Conservation (phyloP, 2,888 invertebrate species). For the Drosophila maculinotata region DNA sequence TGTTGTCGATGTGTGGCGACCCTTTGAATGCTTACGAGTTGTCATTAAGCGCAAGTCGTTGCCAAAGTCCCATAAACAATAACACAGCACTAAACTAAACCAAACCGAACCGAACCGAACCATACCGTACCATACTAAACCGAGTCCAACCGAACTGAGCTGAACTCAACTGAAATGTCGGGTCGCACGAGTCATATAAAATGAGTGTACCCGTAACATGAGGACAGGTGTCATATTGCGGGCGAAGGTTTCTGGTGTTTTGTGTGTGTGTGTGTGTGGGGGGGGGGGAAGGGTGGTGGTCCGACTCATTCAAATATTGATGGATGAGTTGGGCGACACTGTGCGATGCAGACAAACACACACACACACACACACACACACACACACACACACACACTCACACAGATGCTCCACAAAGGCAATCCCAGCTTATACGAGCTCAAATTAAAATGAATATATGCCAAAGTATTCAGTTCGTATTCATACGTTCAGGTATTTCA, state of each 20-base stretch:
- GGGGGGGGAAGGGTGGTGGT: too few relatives aligned
- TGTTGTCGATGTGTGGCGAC: conserved; percentile 53
- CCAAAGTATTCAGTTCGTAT: background rate
- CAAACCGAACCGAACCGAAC: conserved; percentile 14
- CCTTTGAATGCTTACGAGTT: conserved; percentile 68
- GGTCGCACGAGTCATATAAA: conserved; percentile 34
- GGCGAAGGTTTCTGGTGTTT: background rate
- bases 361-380: background rate
- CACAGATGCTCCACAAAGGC: background rate
- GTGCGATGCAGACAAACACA: too few relatives aligned
- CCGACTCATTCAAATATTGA: conserved; percentile 30
- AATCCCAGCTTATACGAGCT: background rate
- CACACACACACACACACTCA: conserved; percentile 4
- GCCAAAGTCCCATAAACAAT: conserved; percentile 76
- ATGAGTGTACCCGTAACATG: conserved; percentile 16
- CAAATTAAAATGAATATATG: background rate
- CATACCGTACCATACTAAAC: too few relatives aligned
- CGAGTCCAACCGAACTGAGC: background rate
- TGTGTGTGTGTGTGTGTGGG: too few relatives aligned
- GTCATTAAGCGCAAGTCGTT: conserved; percentile 74
- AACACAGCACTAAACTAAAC: conserved; percentile 50
- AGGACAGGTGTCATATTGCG: conserved; percentile 48
- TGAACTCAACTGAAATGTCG: conserved; percentile 6
- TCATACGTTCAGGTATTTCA: too few relatives aligned
- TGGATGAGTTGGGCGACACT: conserved; percentile 2